Percentiles rank a stretch among this genome's conserved stretches.
These are phyloP conservation scores for Lasioglossum leucozonium DNA, from an alignment of 2,888 invertebrate genomes.

Conservation along the genomic window DNA sequence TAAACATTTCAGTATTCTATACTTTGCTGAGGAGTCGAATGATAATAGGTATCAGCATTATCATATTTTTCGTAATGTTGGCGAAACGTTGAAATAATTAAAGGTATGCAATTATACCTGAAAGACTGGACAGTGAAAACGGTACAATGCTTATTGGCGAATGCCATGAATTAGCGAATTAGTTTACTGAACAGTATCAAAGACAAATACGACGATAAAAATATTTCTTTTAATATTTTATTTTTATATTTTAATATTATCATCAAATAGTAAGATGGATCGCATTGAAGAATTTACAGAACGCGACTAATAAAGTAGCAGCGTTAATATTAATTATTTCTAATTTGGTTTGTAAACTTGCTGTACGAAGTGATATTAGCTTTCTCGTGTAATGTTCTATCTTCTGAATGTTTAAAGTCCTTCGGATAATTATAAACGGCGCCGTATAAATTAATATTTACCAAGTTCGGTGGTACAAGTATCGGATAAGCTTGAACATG, in stretches of 20 bases:
- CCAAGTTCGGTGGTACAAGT: constrained; percentile 37
- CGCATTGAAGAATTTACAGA: not conserved
- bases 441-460: constrained; percentile 12
- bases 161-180: not conserved
- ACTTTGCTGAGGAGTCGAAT: not conserved
- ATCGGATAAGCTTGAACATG: constrained; percentile 40
- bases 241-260: too few species aligned
- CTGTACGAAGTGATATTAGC: not conserved
- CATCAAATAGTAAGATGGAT: not conserved
- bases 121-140: not conserved
- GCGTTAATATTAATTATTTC: not conserved
- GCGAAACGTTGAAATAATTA: not conserved
- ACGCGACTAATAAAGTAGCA: not conserved
- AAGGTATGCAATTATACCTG: not conserved
- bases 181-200: not conserved
- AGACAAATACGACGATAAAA: not conserved
- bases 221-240: not conserved
- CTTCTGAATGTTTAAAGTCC: not conserved
- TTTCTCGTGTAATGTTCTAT: not conserved
- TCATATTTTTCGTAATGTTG: not conserved
- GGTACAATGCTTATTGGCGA: not conserved
- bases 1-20: not conserved
- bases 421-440: not conserved
- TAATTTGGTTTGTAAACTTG: not conserved
- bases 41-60: not conserved